Evolutionary conservation across 2,113 vertebrate species (phyloP), one percentile per base, ranked within the genome.

Genomic region (Parus major): DNA sequence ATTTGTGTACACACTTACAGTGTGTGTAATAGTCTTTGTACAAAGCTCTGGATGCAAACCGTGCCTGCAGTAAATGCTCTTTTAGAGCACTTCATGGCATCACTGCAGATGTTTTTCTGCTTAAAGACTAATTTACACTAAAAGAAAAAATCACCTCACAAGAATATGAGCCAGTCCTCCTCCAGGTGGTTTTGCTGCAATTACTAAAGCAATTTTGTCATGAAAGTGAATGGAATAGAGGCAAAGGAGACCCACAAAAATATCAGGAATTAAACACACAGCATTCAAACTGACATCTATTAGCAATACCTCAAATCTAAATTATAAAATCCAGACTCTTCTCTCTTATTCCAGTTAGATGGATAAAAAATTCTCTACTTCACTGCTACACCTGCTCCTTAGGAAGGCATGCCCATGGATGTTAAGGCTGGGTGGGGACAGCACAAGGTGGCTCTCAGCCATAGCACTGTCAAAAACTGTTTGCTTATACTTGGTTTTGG

Each of bases 391-490:
- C 5, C 35, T 35, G 22, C 13, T 44, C 17, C 83, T 64, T 56
- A 56, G 66, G 66, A 79, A 79, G 72, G 46, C 46, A 44, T 0
- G 3, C 2, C 24, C 10, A 14, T 36, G 33, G 12, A 55, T 61
- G 10, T 28, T 44, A 22, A 66, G 23, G 33, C 19, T 16, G 25
- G 22, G n/a, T 46, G 7, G 9, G 25, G 28, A 81, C 49, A 39
- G 50, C 6, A 4, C 44, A 64, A 70, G 33, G 47, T 29, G 39
- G 17, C 57, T 29, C 18, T 56, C 1, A 1, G 35, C 53, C 53
- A 68, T 4, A 68, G 31, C 33, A 78, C 2, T 1, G 22, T 41
- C 41, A 47, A 69, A 88, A 60, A 21, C 1, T 0, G 0, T 57
- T 53, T 49, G 36, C n/a, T 82, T n/a, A 15, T 28, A 23, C 7